These are phyloP conservation scores for Pterobdella sp. DNA, from an alignment of 2,888 invertebrate species.

Conservation along the genomic window DNA sequence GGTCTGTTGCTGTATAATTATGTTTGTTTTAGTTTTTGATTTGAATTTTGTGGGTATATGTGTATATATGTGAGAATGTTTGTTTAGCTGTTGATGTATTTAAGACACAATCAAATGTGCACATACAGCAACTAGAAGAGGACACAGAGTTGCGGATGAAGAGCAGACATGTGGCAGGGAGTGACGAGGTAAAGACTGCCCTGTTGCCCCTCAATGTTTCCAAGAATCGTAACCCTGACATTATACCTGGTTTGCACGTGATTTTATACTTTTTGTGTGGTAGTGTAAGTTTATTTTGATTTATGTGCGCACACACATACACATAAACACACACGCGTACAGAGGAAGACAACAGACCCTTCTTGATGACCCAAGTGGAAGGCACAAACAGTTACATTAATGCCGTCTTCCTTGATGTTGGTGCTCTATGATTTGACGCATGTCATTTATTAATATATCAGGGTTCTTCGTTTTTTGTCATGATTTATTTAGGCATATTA, in stretches of 20 bases:
- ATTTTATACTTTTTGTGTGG: neutral
- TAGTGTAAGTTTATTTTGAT: neutral
- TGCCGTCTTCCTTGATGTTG: constrained; percentile 40
- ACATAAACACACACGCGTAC: neutral
- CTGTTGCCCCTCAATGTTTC: constrained; percentile 33
- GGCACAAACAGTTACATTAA: constrained; percentile 41
- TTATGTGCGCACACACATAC: neutral
- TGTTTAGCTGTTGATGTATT: neutral
- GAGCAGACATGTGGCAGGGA: neutral
- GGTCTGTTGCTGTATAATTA: constrained; percentile 36
- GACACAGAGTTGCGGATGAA: constrained; percentile 9
- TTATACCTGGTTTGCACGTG: constrained; percentile 36
- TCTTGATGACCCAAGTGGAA: constrained; percentile 38
- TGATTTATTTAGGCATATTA: too few species aligned
- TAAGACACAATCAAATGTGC: too few species aligned
- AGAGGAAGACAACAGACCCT: constrained; percentile 39
- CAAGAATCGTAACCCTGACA: constrained; percentile 37
- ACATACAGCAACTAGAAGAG: constrained; percentile 22
- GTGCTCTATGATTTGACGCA: constrained; percentile 22
- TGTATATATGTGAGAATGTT: neutral
- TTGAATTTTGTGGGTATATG: neutral
- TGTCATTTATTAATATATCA: too few species aligned
- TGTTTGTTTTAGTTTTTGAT: neutral
- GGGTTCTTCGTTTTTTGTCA: too few species aligned
- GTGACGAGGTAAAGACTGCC: constrained; percentile 28